Conservation (phyloP, 2,888 invertebrate genomes). For the Halocaridina rubra region DNA sequence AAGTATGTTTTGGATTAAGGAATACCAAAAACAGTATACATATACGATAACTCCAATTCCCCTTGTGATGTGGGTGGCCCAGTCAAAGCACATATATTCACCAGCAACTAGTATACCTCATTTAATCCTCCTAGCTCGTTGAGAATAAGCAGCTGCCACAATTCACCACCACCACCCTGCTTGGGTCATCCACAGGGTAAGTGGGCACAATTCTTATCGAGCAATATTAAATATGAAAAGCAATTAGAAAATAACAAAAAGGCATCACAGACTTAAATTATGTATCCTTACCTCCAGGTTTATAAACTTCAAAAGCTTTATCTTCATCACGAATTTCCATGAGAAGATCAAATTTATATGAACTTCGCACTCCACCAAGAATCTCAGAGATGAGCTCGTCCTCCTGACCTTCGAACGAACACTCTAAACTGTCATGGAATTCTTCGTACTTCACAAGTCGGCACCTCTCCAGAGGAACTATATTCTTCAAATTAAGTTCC, state of each 20-base stretch:
- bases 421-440: constrained; percentile 75
- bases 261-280: neutral
- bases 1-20: too few relatives aligned
- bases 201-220: too few relatives aligned
- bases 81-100: too few relatives aligned
- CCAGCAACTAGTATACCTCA: too few relatives aligned
- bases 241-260: neutral
- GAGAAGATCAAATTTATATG: constrained; percentile 74
- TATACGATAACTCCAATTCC: too few relatives aligned
- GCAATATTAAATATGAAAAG: too few relatives aligned
- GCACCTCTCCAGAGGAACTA: constrained; percentile 76
- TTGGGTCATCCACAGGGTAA: too few relatives aligned
- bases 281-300: constrained; percentile 73
- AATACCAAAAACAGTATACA: too few relatives aligned
- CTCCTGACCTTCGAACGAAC: constrained; percentile 76
- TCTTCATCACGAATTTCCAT: constrained; percentile 76
- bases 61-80: too few relatives aligned
- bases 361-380: constrained; percentile 70
- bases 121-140: too few relatives aligned
- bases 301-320: constrained; percentile 75
- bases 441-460: constrained; percentile 80
- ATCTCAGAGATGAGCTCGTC: constrained; percentile 71
- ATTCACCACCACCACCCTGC: too few relatives aligned
- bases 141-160: too few relatives aligned
- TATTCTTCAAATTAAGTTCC: constrained; percentile 74